These are phyloP conservation scores for Baronia brevicornis DNA, from an alignment of 2,888 invertebrate genomes.

Conservation along the genomic window DNA sequence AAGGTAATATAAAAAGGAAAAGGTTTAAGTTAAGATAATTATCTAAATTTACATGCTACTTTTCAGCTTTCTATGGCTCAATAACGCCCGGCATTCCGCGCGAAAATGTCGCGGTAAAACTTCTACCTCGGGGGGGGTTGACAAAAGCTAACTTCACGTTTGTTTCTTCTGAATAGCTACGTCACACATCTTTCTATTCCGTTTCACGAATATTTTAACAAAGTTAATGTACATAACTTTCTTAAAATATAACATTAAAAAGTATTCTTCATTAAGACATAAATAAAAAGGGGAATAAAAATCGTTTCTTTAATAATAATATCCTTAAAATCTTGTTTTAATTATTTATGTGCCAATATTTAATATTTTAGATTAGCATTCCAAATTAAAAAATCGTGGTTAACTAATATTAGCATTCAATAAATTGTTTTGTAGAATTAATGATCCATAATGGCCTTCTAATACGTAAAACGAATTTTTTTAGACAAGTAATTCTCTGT, in stretches of 20 bases:
- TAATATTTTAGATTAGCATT: too few species aligned
- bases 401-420: too few species aligned
- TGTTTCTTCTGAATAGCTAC: conserved; percentile 67
- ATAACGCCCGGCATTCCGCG: conserved; percentile 76
- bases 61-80: conserved; percentile 70
- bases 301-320: not conserved
- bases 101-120: conserved; percentile 76
- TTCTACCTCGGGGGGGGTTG: conserved; percentile 44
- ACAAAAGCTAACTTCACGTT: conserved; percentile 61
- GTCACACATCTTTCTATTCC: conserved; percentile 40
- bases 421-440: too few species aligned
- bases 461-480: conserved; percentile 32
- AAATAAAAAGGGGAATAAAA: too few species aligned
- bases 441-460: too few species aligned
- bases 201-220: conserved; percentile 23
- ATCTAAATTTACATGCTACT: conserved; percentile 42
- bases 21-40: conserved; percentile 23
- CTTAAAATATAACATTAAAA: too few species aligned
- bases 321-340: not conserved
- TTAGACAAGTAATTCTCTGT: conserved; percentile 25
- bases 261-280: too few species aligned
- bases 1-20: conserved; percentile 16
- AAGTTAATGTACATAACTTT: not conserved
- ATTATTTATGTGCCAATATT: too few species aligned
- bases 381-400: too few species aligned